phyloP scores from a whole-genome alignment of 2,888 invertebrate species.

The Polydrusus tereticollis region DNA sequence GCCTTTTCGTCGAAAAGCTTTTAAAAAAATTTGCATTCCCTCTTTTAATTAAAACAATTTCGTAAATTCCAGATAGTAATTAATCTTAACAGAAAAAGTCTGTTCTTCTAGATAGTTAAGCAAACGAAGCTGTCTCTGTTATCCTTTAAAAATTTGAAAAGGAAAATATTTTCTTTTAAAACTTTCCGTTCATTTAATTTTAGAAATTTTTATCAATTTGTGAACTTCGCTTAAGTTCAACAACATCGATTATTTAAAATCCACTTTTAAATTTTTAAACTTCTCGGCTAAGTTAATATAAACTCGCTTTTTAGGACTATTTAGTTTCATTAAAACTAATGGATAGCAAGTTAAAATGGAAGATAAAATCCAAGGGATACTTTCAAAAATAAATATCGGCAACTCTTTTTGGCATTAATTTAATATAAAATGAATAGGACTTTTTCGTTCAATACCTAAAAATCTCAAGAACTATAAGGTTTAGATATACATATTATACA shows the following conservation, averaged over 20 bases:
- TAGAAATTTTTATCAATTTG: conserved; percentile 8
- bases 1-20: too few species aligned
- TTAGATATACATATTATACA: too few species aligned
- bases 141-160: neutral
- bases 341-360: conserved; percentile 1
- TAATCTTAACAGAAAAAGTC: neutral
- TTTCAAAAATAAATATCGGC: too few species aligned
- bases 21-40: too few species aligned
- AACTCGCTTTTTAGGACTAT: neutral
- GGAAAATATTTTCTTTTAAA: conserved; percentile 1
- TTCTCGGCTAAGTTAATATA: neutral
- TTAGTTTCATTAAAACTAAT: conserved; percentile 7
- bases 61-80: neutral
- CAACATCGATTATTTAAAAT: conserved; percentile 31
- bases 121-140: neutral
- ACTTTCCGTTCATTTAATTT: conserved; percentile 6
- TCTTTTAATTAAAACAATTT: too few species aligned
- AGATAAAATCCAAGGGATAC: neutral
- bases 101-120: neutral
- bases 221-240: conserved; percentile 29
- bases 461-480: too few species aligned
- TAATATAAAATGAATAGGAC: too few species aligned
- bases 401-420: too few species aligned
- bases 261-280: conserved; percentile 10
- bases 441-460: too few species aligned